phyloP scores from a whole-genome alignment of 2,888 invertebrate species.

The Agelastica alni region DNA sequence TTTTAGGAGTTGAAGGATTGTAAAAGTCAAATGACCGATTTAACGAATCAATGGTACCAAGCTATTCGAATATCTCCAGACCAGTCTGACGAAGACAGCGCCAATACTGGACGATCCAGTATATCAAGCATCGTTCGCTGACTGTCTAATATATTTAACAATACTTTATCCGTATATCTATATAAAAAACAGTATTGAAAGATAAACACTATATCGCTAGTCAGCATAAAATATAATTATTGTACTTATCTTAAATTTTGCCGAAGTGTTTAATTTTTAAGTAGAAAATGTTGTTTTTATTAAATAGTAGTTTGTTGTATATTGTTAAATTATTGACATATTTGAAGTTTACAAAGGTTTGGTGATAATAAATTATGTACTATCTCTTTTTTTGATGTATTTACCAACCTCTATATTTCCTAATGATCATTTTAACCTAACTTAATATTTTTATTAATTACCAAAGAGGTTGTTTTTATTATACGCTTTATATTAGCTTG shows the following conservation, averaged over 20 bases:
- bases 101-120: slow-evolving; percentile 52
- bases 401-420: no score
- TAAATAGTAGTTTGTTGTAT: slow-evolving; percentile 12
- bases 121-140: slow-evolving; percentile 58
- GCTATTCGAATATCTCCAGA: slow-evolving; percentile 89
- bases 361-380: no score
- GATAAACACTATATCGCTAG: slow-evolving; percentile 20
- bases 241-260: slow-evolving; percentile 15
- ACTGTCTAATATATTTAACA: slow-evolving; percentile 30
- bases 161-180: slow-evolving; percentile 11
- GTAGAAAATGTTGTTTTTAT: slow-evolving; percentile 4
- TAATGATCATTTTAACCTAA: no score
- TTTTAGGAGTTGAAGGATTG: slow-evolving; percentile 89
- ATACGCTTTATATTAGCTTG: no score
- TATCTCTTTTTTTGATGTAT: no score
- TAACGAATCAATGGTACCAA: slow-evolving; percentile 97
- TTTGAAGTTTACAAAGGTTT: no score
- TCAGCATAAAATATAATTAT: slow-evolving; percentile 18
- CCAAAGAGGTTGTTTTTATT: no score
- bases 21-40: slow-evolving; percentile 93
- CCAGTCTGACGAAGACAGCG: slow-evolving; percentile 77
- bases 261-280: neutral
- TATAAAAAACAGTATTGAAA: slow-evolving; percentile 28
- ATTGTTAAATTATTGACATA: no score
- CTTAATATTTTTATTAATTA: no score